A percentile compares a stretch with the other conserved stretches of the same genome.
Conservation (phyloP, 1,140 invertebrate species). For the Druon quercuslanigerum region DNA sequence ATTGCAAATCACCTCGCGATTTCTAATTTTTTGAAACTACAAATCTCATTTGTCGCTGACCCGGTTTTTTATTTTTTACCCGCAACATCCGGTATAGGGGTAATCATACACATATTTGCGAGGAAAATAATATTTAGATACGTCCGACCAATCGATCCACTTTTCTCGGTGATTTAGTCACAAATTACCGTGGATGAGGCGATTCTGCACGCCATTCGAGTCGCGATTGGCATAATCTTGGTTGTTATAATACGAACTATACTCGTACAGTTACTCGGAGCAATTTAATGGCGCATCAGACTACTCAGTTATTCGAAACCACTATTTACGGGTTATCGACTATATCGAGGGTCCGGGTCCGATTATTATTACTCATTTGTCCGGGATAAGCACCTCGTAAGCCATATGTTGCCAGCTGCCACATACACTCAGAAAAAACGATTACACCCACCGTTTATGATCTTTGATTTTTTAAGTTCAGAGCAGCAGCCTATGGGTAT, state of each 20-base stretch:
- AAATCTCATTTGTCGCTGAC: too few species aligned
- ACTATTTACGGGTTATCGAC: constrained; percentile 46
- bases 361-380: constrained; percentile 53
- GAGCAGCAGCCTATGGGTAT: too few species aligned
- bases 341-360: background rate
- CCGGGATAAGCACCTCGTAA: constrained; percentile 51
- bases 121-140: too few species aligned
- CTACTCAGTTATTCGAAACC: constrained; percentile 54
- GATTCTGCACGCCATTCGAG: constrained; percentile 7
- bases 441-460: background rate
- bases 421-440: too few species aligned
- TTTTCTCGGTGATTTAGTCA: background rate
- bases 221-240: background rate
- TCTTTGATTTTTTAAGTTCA: too few species aligned
- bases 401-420: constrained; percentile 42
- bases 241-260: constrained; percentile 8
- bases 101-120: too few species aligned
- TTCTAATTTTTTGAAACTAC: too few species aligned
- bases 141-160: background rate
- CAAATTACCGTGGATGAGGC: background rate
- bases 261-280: constrained; percentile 2
- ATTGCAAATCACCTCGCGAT: too few species aligned
- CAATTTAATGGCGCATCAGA: constrained; percentile 36
- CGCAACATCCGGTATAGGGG: too few species aligned
- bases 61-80: too few species aligned